These are phyloP conservation scores for Corythucha ciliata DNA, from an alignment of 2,888 invertebrate species.

Conservation along the genomic window DNA sequence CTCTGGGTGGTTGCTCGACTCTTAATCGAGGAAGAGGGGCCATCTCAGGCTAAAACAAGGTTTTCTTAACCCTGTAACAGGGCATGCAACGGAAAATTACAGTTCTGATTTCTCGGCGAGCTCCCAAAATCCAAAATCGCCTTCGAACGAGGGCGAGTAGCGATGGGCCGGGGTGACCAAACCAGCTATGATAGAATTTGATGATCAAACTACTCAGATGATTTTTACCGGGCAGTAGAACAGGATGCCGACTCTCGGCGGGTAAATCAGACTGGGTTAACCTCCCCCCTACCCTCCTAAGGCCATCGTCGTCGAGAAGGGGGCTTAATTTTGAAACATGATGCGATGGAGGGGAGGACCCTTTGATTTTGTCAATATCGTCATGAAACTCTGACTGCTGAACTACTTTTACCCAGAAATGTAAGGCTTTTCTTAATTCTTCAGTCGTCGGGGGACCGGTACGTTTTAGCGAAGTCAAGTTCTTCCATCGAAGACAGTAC, in stretches of 20 bases:
- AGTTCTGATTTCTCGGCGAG: constrained; percentile 11
- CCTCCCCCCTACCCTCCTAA: constrained; percentile 29
- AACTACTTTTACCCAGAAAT: neutral
- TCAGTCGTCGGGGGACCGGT: neutral
- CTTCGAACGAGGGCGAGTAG: constrained; percentile 12
- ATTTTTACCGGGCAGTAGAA: constrained; percentile 23
- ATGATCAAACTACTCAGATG: constrained; percentile 16
- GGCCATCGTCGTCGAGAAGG: constrained; percentile 19
- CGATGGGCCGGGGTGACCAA: constrained; percentile 23
- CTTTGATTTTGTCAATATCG: neutral
- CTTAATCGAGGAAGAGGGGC: constrained; percentile 23
- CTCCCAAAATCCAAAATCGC: constrained; percentile 23
- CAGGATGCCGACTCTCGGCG: constrained; percentile 17
- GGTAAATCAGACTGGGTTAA: constrained; percentile 8
- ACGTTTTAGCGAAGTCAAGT: neutral
- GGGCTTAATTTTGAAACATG: constrained; percentile 10
- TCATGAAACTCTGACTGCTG: neutral
- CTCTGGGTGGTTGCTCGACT: constrained; percentile 4
- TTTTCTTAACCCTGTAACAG: constrained; percentile 18
- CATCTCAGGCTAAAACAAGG: constrained; percentile 21
- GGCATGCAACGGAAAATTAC: constrained; percentile 6
- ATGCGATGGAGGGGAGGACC: neutral
- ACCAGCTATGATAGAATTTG: constrained; percentile 18
- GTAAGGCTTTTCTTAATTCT: neutral
- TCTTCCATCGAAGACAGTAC: no score